Evolutionary conservation across 2,797 vertebrate genomes (phyloP).

Genomic region (Dipus sagitta): DNA sequence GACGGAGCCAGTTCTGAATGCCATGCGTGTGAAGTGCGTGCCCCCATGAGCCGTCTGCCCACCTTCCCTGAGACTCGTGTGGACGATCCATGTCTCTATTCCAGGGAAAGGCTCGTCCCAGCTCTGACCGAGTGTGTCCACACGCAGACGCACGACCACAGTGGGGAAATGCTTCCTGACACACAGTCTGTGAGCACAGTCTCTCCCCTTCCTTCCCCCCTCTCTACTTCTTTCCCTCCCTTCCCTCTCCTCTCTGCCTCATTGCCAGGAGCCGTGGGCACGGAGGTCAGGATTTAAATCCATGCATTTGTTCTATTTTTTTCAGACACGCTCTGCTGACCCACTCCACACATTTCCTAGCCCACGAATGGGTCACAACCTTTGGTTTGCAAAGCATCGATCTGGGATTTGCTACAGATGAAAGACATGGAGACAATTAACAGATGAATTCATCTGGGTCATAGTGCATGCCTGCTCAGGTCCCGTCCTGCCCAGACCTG

Average conservation of each 20-base stretch:
- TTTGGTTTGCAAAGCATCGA: constrained; percentile 53
- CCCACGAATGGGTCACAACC: constrained; percentile 30
- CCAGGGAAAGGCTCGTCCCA: constrained; percentile 2
- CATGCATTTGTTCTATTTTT: constrained; percentile 10
- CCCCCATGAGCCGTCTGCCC: background rate
- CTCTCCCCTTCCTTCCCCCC: background rate
- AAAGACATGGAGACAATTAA: constrained; percentile 69
- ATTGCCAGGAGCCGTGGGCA: background rate
- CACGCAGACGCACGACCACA: no score
- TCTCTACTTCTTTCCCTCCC: fast-evolving
- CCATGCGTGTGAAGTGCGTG: constrained; percentile 25
- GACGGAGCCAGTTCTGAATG: constrained; percentile 31
- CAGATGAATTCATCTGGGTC: constrained; percentile 53
- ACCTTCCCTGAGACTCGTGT: background rate
- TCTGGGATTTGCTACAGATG: constrained; percentile 50
- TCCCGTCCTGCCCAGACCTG: constrained; percentile 40
- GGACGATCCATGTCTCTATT: background rate
- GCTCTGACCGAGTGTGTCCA: background rate
- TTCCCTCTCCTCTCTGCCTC: background rate
- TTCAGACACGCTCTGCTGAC: constrained; percentile 48
- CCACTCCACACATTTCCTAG: constrained; percentile 57
- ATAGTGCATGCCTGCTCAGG: background rate
- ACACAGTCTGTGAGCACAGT: background rate
- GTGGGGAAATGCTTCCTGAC: background rate
- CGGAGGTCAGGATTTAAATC: background rate